These are phyloP conservation scores for Drosophila hamatofila DNA, from an alignment of 2,888 invertebrate species.

Conservation along the genomic window DNA sequence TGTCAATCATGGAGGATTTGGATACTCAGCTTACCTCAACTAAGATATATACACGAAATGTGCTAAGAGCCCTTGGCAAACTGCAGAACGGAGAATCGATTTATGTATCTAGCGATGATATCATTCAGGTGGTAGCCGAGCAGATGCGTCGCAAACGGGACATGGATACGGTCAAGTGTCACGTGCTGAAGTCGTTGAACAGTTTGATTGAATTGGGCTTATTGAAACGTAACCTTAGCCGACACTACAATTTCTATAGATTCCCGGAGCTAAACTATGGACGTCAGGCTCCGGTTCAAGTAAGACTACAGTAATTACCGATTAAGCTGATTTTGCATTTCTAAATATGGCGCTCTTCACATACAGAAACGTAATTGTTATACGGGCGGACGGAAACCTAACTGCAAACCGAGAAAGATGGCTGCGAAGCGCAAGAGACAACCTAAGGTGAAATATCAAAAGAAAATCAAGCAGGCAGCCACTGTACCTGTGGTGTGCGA, in stretches of 20 bases:
- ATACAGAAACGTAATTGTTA: background rate
- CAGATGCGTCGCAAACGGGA: background rate
- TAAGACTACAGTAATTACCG: background rate
- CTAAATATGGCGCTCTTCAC: background rate
- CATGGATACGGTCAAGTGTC: background rate
- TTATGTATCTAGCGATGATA: background rate
- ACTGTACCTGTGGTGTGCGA: background rate
- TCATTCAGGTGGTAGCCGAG: background rate
- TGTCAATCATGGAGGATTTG: background rate
- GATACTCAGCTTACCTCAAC: too few species aligned
- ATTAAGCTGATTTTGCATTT: rapidly evolving
- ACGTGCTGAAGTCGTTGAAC: background rate
- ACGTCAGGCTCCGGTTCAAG: background rate
- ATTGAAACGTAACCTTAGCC: background rate
- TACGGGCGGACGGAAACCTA: background rate
- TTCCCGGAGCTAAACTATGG: background rate
- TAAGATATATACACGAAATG: background rate
- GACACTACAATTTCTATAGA: background rate
- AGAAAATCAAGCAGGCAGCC: background rate
- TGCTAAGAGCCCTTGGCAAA: background rate
- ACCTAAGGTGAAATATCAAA: background rate
- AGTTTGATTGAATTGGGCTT: background rate
- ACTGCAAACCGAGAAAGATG: background rate
- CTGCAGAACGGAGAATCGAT: background rate
- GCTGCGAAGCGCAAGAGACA: background rate